Conservation (phyloP, 2,888 invertebrate species). For the Amphipyra berbera region DNA sequence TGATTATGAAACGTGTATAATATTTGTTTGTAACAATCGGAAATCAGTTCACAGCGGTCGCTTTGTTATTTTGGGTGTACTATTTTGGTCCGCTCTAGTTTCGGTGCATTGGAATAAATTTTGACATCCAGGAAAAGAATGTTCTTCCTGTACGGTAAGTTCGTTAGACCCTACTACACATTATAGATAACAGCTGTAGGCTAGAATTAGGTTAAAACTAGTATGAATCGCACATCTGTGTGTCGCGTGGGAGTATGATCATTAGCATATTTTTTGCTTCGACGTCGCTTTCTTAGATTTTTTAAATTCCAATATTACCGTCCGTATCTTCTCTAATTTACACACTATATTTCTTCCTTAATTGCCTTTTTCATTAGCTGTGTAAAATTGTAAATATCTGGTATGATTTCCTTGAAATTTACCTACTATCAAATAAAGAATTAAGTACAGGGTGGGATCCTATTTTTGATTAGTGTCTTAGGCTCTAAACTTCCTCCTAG, state of each 20-base stretch:
- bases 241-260: constrained; percentile 72
- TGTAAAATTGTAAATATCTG: neutral
- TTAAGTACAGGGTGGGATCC: neutral
- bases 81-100: constrained; percentile 89
- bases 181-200: constrained; percentile 50
- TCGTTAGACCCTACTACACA: constrained; percentile 53
- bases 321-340: constrained; percentile 33
- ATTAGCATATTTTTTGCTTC: constrained; percentile 75
- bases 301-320: constrained; percentile 31
- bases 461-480: neutral
- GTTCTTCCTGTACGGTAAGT: constrained; percentile 84
- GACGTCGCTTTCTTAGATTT: constrained; percentile 54
- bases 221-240: constrained; percentile 47
- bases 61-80: constrained; percentile 86
- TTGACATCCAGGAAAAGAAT: constrained; percentile 87
- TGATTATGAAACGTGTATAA: constrained; percentile 51
- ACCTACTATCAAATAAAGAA: neutral
- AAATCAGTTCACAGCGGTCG: constrained; percentile 50
- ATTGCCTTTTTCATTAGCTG: constrained; percentile 3
- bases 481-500: no score
- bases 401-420: constrained; percentile 9
- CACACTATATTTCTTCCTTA: constrained; percentile 4
- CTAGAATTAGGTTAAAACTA: constrained; percentile 52
- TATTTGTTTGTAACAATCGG: constrained; percentile 41
- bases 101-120: constrained; percentile 85